Conservation (phyloP, 2,113 vertebrate genomes). For the Eurystomus gularis region DNA sequence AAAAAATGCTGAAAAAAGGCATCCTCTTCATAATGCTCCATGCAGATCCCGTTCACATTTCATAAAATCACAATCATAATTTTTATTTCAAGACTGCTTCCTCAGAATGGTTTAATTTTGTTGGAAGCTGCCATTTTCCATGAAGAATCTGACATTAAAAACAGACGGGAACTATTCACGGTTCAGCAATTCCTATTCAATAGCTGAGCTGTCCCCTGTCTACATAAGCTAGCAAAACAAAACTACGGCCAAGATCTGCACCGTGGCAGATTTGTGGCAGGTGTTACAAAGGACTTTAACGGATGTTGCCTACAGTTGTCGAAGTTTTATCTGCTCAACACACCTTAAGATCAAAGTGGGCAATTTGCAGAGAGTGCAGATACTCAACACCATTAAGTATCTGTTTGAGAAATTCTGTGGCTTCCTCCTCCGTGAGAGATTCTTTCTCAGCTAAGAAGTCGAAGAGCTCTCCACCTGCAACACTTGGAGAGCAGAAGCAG, state of each 20-base stretch:
- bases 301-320: background rate
- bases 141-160: background rate
- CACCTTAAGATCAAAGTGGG: constrained; percentile 99
- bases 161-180: background rate
- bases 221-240: background rate
- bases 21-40: background rate
- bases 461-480: constrained; percentile 96
- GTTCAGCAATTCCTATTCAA: background rate
- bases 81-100: background rate
- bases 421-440: constrained; percentile 95
- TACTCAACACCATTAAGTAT: constrained; percentile 97
- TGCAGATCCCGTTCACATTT: background rate
- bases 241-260: background rate
- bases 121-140: background rate
- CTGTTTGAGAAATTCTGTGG: constrained; percentile 98
- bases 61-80: background rate
- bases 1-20: background rate
- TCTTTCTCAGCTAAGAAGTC: constrained; percentile 98
- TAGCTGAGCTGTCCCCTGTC: background rate
- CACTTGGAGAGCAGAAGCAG: constrained; percentile 74
- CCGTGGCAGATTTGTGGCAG: background rate
- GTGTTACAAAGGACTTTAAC: background rate
- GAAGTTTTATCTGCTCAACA: background rate
- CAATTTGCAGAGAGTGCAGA: constrained; percentile 93
- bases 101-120: background rate